Conservation (phyloP, 1,140 invertebrate genomes). For the Platorchestia sp. region DNA sequence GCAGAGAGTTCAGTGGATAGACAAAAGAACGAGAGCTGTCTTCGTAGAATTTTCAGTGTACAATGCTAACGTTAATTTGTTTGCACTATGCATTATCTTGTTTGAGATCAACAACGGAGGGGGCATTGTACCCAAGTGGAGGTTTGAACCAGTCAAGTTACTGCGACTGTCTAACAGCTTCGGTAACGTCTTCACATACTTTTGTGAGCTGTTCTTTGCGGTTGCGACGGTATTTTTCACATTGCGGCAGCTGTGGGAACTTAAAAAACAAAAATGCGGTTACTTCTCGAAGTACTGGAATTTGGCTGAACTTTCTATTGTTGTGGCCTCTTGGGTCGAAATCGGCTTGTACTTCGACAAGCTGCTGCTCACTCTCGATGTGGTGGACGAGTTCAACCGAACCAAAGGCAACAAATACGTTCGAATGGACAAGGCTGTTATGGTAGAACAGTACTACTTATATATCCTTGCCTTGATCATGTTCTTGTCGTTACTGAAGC, state of each 20-base stretch:
- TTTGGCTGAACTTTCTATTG: conserved; percentile 60
- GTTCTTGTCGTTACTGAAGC: conserved; percentile 62
- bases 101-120: conserved; percentile 69
- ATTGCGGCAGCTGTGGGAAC: conserved; percentile 59
- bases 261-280: conserved; percentile 59
- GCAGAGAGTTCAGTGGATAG: conserved; percentile 63
- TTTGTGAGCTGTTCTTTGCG: conserved; percentile 58
- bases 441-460: conserved; percentile 57
- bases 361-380: conserved; percentile 57
- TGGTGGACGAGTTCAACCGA: conserved; percentile 55
- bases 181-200: conserved; percentile 19
- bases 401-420: conserved; percentile 64
- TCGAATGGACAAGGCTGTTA: conserved; percentile 60
- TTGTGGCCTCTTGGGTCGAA: conserved; percentile 57
- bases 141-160: conserved; percentile 62
- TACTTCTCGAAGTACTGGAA: conserved; percentile 65
- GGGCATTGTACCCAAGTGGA: conserved; percentile 60
- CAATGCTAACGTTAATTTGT: conserved; percentile 69
- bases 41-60: conserved; percentile 63
- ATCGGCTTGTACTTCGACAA: conserved; percentile 60
- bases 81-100: conserved; percentile 68
- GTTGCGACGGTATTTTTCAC: conserved; percentile 59
- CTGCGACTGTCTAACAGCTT: not conserved
- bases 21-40: conserved; percentile 63
- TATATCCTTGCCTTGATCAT: conserved; percentile 58